Base-by-base conservation (phyloP, 2,797 vertebrate genomes). In the Chelonia mydas region DNA sequence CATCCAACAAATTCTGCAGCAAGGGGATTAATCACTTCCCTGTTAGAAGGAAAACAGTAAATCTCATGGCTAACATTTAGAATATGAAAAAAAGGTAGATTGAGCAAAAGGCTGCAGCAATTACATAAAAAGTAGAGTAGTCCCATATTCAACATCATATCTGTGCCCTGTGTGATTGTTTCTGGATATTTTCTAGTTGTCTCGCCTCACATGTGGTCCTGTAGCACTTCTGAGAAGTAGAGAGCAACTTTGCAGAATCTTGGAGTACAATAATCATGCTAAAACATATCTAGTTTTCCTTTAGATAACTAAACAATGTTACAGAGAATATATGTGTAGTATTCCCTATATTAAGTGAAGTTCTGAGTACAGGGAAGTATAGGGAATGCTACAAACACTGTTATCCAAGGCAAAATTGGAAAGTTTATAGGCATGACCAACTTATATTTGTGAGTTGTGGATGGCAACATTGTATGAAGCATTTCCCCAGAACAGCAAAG, bases 31-130 rank as follows among this genome's bases (percentile, higher is more conserved):
- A 90, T 92, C 83, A 84, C 13, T 90, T 96, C 78, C 41, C 6
- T 89, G 25, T 55, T 93, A 95, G 91, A 92, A 49, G 4, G 41
- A 88, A 94, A 93, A 33, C 31, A 90, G 2, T 72, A 79, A 90
- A 84, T 28, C 88, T 84, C 19, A 45, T n/a, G 61, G 11, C 8
- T 91, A 92, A 95, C 92, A 49, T 80, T 90, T 76, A 85, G 82
- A 59, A 55, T 50, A 78, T 59, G 82, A 57, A 57, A 90, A 41
- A 85, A n/a, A 91, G 65, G 33, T 11, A 93, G n/a, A 5, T n/a
- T 0, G 0, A 17, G 49, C 57, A 83, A 92, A 5, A 54, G 37
- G 9, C 27, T 86, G 54, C 79, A 87, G 15, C 19, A 27, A 55
- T 92, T 51, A 53, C 15, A 51, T 3, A 78, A 91, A 74, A 89